Base-by-base conservation (phyloP, 2,888 invertebrate species). In the Oscheius myriophilus region DNA sequence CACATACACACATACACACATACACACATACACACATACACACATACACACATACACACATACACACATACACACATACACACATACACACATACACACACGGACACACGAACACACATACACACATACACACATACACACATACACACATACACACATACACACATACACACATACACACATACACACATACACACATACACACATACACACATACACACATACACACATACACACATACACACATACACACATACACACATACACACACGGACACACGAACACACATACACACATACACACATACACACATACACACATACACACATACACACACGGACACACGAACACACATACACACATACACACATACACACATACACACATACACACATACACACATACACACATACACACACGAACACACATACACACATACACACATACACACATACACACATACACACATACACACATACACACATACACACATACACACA, bases 241-340 rank as follows among this genome's bases (percentile, higher is more conserved):
- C 11, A 49, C n/a, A n/a, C n/a, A 49, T 6, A 49, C 49, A 49
- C 49, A 49, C 45, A 49, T 3, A 21, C 49, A 6, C 49, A 49
- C 49, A 49, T 11, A 49, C 49, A 49, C 11, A 49, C 49, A 49
- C 49, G n/a, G n/a, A n/a, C n/a, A n/a, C n/a, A n/a, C n/a, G n/a
- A n/a, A 49, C 49, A 49, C 49, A 6, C 49, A 49, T 11, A 49
- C 49, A 49, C 11, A 49, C 49, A 49, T 21, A 49, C 4, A 49
- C 49, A 49, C 49, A 9, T 11, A 49, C 49, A 49, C 49, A 49
- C 49, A 49, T 21, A 9, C 49, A 49, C 49, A 49, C 49, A 9
- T 21, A 49, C 11, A 49, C n/a, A n/a, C n/a, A n/a, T n/a, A n/a
- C n/a, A n/a, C n/a, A n/a, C n/a, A n/a, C n/a, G n/a, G n/a, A n/a